Percentiles rank a stretch among this genome's conserved stretches.
These are phyloP conservation scores for Nomada goodeniana DNA, from an alignment of 2,888 invertebrate species.

Conservation along the genomic window DNA sequence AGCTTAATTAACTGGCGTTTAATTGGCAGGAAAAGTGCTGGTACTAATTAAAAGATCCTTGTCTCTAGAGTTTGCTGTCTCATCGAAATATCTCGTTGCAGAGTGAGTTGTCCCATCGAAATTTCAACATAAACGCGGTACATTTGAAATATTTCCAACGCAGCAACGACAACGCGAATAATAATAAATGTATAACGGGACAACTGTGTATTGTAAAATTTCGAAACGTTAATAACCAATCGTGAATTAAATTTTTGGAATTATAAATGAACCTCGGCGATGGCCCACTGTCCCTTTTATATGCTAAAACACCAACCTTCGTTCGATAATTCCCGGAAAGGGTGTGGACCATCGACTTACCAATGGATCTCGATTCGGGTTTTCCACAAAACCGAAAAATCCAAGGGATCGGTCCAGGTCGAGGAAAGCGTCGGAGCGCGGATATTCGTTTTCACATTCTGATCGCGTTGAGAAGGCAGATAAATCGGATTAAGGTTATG, in stretches of 20 bases:
- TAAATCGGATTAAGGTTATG: constrained; percentile 70
- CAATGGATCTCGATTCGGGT: constrained; percentile 23
- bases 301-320: constrained; percentile 15
- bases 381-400: constrained; percentile 30
- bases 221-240: background rate
- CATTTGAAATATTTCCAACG: background rate
- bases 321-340: constrained; percentile 27
- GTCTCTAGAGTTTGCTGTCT: background rate
- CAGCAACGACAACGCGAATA: background rate
- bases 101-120: no score
- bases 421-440: constrained; percentile 12
- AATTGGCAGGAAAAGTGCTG: background rate
- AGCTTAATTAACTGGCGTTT: constrained; percentile 26
- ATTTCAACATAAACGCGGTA: no score
- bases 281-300: background rate
- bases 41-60: constrained; percentile 14
- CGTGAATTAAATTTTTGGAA: background rate
- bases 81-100: no score
- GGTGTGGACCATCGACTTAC: constrained; percentile 24
- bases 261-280: background rate
- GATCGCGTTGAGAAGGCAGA: constrained; percentile 49
- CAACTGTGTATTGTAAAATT: background rate
- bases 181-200: background rate
- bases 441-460: constrained; percentile 61
- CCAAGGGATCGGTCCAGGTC: constrained; percentile 13